These are phyloP conservation scores for Vidua macroura DNA, from an alignment of 2,113 vertebrate genomes.

Conservation along the genomic window DNA sequence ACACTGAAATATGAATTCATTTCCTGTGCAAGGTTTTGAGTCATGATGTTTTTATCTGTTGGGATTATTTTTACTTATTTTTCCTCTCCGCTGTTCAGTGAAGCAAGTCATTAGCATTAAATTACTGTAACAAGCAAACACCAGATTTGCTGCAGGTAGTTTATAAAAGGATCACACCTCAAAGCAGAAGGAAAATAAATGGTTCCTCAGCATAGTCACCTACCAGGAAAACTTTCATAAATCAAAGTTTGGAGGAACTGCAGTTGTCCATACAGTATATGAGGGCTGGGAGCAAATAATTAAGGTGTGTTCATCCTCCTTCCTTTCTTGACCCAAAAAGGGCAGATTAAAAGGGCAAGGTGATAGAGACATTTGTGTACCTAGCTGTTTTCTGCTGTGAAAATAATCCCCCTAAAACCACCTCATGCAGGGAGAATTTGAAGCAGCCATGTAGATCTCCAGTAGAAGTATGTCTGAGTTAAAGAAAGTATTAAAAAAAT, in stretches of 20 bases:
- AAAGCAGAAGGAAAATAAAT: neutral
- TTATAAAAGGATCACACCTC: neutral
- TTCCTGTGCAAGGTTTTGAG: neutral
- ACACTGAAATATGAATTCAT: neutral
- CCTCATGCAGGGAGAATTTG: neutral
- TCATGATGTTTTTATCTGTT: neutral
- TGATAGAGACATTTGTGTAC: neutral
- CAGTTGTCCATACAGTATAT: neutral
- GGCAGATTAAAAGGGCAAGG: neutral
- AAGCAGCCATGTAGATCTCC: neutral
- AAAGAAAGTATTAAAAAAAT: neutral
- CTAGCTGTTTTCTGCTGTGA: neutral
- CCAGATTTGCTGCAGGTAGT: neutral
- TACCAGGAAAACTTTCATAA: neutral
- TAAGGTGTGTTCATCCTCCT: neutral
- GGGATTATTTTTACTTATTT: neutral
- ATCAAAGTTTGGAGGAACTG: neutral
- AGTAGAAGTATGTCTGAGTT: neutral
- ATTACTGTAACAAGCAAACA: neutral
- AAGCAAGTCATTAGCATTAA: constrained; percentile 3
- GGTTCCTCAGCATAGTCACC: neutral
- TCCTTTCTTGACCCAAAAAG: neutral
- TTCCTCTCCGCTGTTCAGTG: neutral
- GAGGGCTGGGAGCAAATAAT: neutral
- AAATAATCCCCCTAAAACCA: neutral